Evolutionary conservation across 2,113 vertebrate species (phyloP), one percentile per base, ranked within the genome.

Genomic region (Rhynchomys soricoides): DNA sequence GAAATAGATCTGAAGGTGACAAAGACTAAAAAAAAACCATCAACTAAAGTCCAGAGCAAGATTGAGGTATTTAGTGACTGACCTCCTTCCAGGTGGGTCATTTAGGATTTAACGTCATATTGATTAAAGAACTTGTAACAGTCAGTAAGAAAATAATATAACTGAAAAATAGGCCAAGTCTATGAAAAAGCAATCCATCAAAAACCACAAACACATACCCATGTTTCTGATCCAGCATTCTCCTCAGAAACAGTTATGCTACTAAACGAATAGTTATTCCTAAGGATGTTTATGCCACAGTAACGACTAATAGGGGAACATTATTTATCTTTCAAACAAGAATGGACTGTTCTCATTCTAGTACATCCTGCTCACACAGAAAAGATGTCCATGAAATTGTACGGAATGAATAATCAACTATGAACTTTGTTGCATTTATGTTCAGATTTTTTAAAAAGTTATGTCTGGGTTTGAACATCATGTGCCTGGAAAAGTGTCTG

Each of bases 251-350:
- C n/a, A 97, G 24, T 90, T 70, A 92, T 19, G 37, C 22, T 59
- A 70, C 34, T 40, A 77, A 12, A 93, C 64, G 86, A 91, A 79
- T 9, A 91, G 40, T 16, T 75, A 90, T 86, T 85, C 77, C 70
- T 64, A 75, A 64, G 45, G 75, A 70, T 91, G 77, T 85, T 91
- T 68, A 57, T 0, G 17, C 3, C 40, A 62, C 55, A 79, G 6
- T 85, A 74, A 70, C 62, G 78, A 86, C 48, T 24, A 48, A 86
- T 4, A 75, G 62, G 48, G 31, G 57, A 48, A 45, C 83, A 81
- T 64, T 57, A 93, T 40, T 91, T 50, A 81, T 79, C 31, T 17
- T 75, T 24, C 48, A 91, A 40, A 93, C 57, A 96, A 37, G 43
- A 93, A 55, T 16, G 66, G 45, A 24, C 50, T 73, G 52, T 68